Evolutionary conservation across 2,797 vertebrate genomes (phyloP).

Genomic region (Clarias platycephalus): DNA sequence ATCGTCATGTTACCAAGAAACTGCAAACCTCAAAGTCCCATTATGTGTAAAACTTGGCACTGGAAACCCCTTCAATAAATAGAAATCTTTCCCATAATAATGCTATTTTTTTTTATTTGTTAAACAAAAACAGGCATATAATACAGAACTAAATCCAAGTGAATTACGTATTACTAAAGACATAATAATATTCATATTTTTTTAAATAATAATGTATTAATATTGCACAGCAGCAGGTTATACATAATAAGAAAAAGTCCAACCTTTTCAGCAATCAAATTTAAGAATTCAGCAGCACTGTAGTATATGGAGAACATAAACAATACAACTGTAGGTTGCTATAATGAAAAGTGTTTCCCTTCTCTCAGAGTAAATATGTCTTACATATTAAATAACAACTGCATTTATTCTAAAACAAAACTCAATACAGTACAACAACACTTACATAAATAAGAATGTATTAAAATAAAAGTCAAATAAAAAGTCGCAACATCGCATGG

Average conservation of each 20-base stretch:
- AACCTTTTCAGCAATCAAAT: not conserved
- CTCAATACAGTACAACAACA: not conserved
- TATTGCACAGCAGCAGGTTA: not conserved
- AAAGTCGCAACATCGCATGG: not conserved
- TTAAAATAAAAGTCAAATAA: not conserved
- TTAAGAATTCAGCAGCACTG: not conserved
- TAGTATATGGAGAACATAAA: not conserved
- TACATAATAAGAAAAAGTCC: not conserved
- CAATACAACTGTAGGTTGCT: not conserved
- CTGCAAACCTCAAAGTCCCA: not conserved
- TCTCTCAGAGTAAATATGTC: slow-evolving; percentile 11
- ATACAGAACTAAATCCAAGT: not conserved
- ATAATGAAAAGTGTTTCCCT: not conserved
- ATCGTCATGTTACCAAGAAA: not conserved
- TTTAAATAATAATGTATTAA: not conserved
- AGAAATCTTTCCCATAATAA: not conserved
- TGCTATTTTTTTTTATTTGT: no score
- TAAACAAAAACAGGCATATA: not conserved
- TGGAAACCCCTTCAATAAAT: not conserved
- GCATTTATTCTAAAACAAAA: slow-evolving; percentile 26
- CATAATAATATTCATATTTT: not conserved
- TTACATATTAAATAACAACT: slow-evolving; percentile 30
- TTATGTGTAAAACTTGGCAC: not conserved
- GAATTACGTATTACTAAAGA: not conserved
- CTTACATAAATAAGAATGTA: slow-evolving; percentile 7